phyloP scores from a whole-genome alignment of 2,888 invertebrate genomes.

The Torymus aiolomorphi region DNA sequence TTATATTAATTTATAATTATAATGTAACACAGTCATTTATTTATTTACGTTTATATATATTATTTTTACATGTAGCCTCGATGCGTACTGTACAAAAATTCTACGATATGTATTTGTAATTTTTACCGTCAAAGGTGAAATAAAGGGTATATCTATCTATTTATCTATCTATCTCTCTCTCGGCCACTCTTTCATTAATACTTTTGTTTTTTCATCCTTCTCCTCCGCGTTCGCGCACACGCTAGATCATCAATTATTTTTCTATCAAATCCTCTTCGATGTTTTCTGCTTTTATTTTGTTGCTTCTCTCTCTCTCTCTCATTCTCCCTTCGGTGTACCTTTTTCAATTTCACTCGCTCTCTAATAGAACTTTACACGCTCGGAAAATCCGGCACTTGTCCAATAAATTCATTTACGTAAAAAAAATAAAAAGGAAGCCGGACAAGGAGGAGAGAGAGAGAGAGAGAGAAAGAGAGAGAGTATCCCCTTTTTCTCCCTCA shows the following conservation, averaged over 20 bases:
- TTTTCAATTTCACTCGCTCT: constrained; percentile 39
- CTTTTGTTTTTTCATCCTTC: constrained; percentile 5
- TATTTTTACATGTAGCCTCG: too few relatives aligned
- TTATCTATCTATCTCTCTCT: too few relatives aligned
- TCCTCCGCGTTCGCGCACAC: neutral
- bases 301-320: too few relatives aligned
- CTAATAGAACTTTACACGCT: constrained; percentile 55
- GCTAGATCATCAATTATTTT: constrained; percentile 44
- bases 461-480: neutral
- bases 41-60: too few relatives aligned
- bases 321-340: neutral
- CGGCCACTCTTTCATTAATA: neutral
- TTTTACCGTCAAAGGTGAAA: too few relatives aligned
- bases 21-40: too few relatives aligned
- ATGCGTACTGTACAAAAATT: too few relatives aligned
- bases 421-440: constrained; percentile 26
- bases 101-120: too few relatives aligned
- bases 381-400: constrained; percentile 49
- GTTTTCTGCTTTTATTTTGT: constrained; percentile 23
- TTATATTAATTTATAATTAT: too few relatives aligned
- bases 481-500: neutral
- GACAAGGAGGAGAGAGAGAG: neutral
- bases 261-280: constrained; percentile 36
- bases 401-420: constrained; percentile 52
- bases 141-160: too few relatives aligned